Percentiles rank a stretch among this genome's conserved stretches.
phyloP scores from a whole-genome alignment of 2,797 vertebrate genomes.

The Pantherophis vulpinus region DNA sequence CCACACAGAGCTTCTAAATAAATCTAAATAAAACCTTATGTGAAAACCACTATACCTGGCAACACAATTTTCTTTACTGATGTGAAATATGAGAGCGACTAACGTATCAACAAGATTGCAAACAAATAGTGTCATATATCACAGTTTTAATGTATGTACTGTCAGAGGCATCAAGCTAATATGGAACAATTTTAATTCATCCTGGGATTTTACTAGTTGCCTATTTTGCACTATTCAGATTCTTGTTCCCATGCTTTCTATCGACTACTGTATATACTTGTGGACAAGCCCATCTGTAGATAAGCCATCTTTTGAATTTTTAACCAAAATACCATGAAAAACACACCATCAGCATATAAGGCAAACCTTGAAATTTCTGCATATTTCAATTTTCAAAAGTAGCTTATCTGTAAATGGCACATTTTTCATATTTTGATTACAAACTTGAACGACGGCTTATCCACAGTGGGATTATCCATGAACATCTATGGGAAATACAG shows the following conservation, averaged over 20 bases:
- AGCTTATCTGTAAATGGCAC: neutral
- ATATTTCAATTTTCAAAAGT: neutral
- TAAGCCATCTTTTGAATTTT: neutral
- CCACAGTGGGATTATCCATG: neutral
- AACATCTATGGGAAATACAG: neutral
- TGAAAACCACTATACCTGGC: neutral
- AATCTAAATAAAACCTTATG: neutral
- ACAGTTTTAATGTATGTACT: neutral
- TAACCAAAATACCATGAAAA: neutral
- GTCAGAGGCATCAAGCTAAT: neutral
- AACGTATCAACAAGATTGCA: neutral
- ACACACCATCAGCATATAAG: neutral
- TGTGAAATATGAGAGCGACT: neutral
- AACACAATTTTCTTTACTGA: neutral
- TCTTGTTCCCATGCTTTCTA: neutral
- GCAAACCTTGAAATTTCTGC: neutral
- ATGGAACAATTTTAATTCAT: neutral
- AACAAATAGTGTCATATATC: neutral
- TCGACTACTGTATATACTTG: neutral
- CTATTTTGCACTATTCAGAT: neutral
- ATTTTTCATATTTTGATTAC: neutral
- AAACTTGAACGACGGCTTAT: neutral
- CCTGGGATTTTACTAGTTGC: neutral
- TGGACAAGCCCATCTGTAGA: neutral
- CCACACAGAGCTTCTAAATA: neutral